These are phyloP conservation scores for Brachyalestes nurse DNA, from an alignment of 2,797 vertebrate species.

Conservation along the genomic window DNA sequence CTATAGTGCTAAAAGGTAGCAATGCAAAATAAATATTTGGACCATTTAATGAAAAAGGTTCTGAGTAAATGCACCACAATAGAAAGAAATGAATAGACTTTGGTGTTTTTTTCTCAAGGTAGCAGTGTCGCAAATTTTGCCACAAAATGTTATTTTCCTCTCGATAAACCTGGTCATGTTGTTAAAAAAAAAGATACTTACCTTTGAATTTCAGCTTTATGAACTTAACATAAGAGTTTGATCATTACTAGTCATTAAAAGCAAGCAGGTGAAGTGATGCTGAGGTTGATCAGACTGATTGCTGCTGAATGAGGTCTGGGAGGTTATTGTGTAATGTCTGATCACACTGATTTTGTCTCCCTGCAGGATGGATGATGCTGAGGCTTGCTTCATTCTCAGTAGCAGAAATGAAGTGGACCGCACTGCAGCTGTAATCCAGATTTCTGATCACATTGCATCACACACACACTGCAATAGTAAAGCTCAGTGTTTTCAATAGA, in stretches of 20 bases:
- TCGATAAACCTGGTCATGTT: background rate
- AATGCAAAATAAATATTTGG: too few relatives aligned
- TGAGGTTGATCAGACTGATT: background rate
- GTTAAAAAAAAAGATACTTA: background rate
- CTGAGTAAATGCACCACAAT: too few relatives aligned
- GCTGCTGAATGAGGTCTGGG: background rate
- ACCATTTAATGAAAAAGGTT: too few relatives aligned
- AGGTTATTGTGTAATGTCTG: background rate
- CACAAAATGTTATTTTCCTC: background rate
- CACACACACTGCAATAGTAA: background rate
- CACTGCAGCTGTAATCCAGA: constrained; percentile 86
- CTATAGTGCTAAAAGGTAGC: too few relatives aligned
- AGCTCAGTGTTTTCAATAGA: background rate
- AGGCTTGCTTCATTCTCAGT: constrained; percentile 98
- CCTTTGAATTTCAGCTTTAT: background rate
- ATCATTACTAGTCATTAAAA: too few relatives aligned
- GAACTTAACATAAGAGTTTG: too few relatives aligned
- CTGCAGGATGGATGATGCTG: constrained; percentile 95
- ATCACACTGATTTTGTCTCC: constrained; percentile 29
- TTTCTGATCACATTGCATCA: background rate
- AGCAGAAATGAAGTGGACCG: constrained; percentile 96
- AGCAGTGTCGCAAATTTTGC: too few relatives aligned
- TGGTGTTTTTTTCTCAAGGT: too few relatives aligned
- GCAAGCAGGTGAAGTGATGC: background rate
- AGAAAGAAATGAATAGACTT: too few relatives aligned